Percentiles rank a stretch among this genome's conserved stretches.
phyloP scores from a whole-genome alignment of 1,140 invertebrate species.

The Trichonephila clavipes region DNA sequence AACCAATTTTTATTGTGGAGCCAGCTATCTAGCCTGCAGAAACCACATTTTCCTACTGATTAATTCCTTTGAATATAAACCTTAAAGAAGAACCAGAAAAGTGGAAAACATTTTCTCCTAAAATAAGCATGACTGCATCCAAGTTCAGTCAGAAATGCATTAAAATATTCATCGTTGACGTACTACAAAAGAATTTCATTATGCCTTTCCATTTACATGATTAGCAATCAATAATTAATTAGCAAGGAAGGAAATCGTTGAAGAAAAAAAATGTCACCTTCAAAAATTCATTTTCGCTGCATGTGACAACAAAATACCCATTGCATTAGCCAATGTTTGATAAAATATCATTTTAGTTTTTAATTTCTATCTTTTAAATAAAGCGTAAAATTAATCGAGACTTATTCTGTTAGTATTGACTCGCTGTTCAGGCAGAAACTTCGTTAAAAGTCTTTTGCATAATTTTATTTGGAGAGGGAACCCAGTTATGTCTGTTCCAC shows the following conservation, averaged over 20 bases:
- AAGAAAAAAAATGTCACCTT: neutral
- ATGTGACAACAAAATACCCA: conserved; percentile 18
- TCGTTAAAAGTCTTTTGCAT: conserved; percentile 26
- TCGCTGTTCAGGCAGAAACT: neutral
- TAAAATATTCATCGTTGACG: conserved; percentile 16
- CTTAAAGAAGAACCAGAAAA: neutral
- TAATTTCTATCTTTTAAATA: conserved; percentile 45
- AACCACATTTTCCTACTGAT: too few species aligned
- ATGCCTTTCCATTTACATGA: conserved; percentile 15
- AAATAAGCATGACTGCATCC: neutral
- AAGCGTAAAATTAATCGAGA: conserved; percentile 57
- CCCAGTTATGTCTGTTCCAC: conserved; percentile 27
- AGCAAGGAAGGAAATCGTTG: neutral
- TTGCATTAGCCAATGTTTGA: neutral
- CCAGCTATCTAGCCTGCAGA: too few species aligned
- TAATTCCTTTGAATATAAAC: too few species aligned
- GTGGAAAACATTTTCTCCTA: neutral
- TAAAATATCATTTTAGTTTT: conserved; percentile 39
- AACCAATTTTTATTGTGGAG: too few species aligned
- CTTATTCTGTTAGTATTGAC: conserved; percentile 40
- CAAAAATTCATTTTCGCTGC: conserved; percentile 38
- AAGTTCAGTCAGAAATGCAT: neutral
- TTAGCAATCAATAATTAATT: conserved; percentile 36
- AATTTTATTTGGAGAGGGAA: conserved; percentile 28
- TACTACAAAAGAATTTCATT: conserved; percentile 38